Evolutionary conservation across 2,888 invertebrate species (phyloP), one percentile per base, ranked within the genome.

Genomic region (Norana najaformis): DNA sequence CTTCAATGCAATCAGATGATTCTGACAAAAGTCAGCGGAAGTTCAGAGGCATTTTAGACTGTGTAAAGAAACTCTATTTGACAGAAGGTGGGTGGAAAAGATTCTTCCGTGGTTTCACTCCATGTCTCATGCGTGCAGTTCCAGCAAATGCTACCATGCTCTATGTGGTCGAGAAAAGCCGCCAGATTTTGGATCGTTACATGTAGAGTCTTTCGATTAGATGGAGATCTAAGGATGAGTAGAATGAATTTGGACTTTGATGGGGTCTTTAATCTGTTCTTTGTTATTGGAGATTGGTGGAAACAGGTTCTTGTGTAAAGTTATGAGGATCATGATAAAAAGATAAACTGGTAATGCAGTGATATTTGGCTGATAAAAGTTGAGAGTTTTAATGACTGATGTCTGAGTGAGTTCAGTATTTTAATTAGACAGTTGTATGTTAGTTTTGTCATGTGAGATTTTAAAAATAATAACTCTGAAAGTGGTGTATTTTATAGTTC

Each of bases 111-210:
- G 92, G 92, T 14, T 92, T 92, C 88, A 88, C 90, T 11, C 92
- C 92, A 1, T 92, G 92, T 88, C 89, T 92, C 23, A 90, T 92
- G 92, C 89, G 92, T 41, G 91, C 92, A 3, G 89, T 92, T 5
- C 92, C 92, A n/a, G 92, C 92, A 41, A 92, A 92, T 89, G 92
- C 92, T 3, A 90, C 91, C 34, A 91, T 91, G 91, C 69, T 92
- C 41, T 90, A 90, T 39, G 89, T 90, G 13, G 69, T 92, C 0
- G 92, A 92, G 39, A 91, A 91, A 82, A 90, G 90, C 18, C 83
- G 91, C n/a, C 39, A 83, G 14, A 36, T 83, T 18, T 35, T 91
- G 41, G 90, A 89, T 37, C 90, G 89, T 39, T 90, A 90, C 47
- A 53, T 90, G 20, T 90, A 88, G 16, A 8, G 69, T 41, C 41